phyloP scores from a whole-genome alignment of 2,113 vertebrate species.

The Setophaga coronata region DNA sequence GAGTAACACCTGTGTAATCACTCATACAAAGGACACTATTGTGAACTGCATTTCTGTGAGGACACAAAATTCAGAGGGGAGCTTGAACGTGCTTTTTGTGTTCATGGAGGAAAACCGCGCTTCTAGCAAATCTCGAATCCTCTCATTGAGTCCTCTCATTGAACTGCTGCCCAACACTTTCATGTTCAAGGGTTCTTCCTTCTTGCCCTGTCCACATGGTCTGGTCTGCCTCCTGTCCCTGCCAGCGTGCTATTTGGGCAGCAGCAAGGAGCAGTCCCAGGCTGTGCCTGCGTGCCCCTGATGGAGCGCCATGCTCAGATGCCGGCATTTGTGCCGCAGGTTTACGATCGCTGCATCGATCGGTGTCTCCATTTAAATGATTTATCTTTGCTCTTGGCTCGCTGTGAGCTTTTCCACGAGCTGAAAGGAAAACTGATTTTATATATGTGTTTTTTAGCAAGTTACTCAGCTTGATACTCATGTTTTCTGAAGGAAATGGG shows the following conservation, averaged over 20 bases:
- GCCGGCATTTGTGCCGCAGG: neutral
- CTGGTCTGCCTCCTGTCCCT: neutral
- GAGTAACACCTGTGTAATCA: neutral
- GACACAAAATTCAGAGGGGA: neutral
- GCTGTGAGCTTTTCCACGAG: neutral
- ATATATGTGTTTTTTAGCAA: neutral
- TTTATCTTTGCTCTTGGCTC: neutral
- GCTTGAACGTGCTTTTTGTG: neutral
- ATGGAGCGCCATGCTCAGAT: neutral
- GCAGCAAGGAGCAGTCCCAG: neutral
- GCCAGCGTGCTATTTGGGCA: neutral
- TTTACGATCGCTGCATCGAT: neutral
- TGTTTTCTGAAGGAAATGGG: neutral
- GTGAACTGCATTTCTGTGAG: neutral
- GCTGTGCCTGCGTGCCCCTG: neutral
- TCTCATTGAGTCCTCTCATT: neutral
- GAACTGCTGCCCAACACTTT: neutral
- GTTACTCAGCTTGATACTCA: neutral
- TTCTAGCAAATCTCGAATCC: neutral
- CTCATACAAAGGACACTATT: neutral
- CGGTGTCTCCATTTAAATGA: neutral
- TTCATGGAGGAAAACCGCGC: rapidly evolving
- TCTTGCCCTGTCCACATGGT: neutral
- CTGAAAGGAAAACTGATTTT: neutral
- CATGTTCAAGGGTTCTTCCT: neutral